Percentiles rank a stretch among this genome's conserved stretches.
Conservation (phyloP, 2,888 invertebrate genomes). For the Tiliacea aurago region DNA sequence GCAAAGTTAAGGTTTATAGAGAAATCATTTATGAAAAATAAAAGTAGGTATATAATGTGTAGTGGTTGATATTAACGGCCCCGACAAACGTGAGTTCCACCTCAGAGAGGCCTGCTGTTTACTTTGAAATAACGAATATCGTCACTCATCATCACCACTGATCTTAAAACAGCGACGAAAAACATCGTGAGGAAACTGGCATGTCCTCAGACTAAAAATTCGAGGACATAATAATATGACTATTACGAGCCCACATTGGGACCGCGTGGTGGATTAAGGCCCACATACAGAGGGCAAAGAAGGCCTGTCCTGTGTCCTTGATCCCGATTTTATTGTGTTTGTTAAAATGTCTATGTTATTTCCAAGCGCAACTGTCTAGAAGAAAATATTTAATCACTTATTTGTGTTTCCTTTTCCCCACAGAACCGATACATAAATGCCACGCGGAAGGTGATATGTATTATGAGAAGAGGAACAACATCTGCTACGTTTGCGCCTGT, state of each 20-base stretch:
- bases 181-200: not conserved
- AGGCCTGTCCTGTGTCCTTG: not conserved
- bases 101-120: not conserved
- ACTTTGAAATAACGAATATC: not conserved
- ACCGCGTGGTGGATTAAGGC: not conserved
- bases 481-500: conserved; percentile 81
- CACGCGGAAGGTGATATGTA: conserved; percentile 77
- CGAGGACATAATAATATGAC: not conserved
- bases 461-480: conserved; percentile 64
- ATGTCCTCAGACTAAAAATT: not conserved
- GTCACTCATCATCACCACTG: too few species aligned
- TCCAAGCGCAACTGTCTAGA: not conserved
- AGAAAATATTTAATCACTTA: not conserved
- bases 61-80: not conserved
- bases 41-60: not conserved
- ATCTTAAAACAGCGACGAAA: not conserved
- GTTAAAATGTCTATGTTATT: not conserved
- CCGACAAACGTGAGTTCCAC: not conserved
- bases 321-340: not conserved
- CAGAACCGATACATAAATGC: conserved; percentile 64
- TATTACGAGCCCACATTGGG: not conserved
- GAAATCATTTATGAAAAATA: not conserved
- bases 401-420: not conserved
- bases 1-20: not conserved
- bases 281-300: not conserved